These are phyloP conservation scores for Tipula lateralis DNA, from an alignment of 2,888 invertebrate species.

Conservation along the genomic window DNA sequence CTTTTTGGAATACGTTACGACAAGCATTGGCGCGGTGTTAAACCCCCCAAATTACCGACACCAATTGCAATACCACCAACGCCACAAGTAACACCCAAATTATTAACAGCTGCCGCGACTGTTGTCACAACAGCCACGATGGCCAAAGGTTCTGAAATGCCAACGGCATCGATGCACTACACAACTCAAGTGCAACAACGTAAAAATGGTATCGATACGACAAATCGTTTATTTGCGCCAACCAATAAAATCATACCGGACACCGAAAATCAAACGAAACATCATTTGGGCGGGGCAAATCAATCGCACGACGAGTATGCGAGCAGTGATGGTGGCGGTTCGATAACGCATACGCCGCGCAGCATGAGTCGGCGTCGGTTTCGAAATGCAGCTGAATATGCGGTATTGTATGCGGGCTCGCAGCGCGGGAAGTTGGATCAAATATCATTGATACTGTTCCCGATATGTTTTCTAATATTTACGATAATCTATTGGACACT, in stretches of 20 bases:
- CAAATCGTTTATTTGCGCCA: conserved; percentile 36
- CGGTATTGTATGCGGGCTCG: conserved; percentile 59
- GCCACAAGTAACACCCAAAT: conserved; percentile 49
- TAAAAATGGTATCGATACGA: conserved; percentile 39
- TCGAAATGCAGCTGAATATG: conserved; percentile 51
- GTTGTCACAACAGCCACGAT: conserved; percentile 31
- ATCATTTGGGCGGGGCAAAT: not conserved
- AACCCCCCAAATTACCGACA: conserved; percentile 43
- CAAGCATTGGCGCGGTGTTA: conserved; percentile 55
- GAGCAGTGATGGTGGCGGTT: not conserved
- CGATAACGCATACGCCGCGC: not conserved
- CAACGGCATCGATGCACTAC: conserved; percentile 29
- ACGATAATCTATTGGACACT: conserved; percentile 58
- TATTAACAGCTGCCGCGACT: conserved; percentile 50
- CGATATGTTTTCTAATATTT: conserved; percentile 56
- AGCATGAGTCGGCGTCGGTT: conserved; percentile 38
- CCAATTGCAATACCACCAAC: conserved; percentile 41
- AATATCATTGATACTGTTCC: conserved; percentile 58
- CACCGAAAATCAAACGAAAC: conserved; percentile 32
- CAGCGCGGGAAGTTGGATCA: conserved; percentile 58
- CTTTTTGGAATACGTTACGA: conserved; percentile 62
- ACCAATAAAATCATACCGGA: conserved; percentile 39
- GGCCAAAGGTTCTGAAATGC: not conserved
- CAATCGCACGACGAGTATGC: not conserved
- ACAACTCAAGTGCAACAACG: conserved; percentile 35